phyloP scores from a whole-genome alignment of 2,888 invertebrate genomes.

The Agrochola lychnidis region DNA sequence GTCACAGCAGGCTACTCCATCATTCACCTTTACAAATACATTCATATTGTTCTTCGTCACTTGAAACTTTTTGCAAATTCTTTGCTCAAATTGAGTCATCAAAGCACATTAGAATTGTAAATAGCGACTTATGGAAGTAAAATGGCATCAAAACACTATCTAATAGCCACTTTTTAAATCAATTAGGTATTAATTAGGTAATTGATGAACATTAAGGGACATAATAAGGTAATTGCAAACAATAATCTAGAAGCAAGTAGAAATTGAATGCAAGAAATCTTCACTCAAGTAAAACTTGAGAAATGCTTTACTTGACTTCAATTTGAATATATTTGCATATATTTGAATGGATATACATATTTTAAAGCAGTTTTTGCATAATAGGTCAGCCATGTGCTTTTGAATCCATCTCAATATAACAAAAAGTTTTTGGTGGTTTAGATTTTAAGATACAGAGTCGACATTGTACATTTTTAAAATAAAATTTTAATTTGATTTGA shows the following conservation, averaged over 20 bases:
- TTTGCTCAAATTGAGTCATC: conserved; percentile 49
- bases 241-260: background rate
- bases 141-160: background rate
- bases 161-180: background rate
- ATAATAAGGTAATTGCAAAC: background rate
- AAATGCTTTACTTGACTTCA: background rate
- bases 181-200: background rate
- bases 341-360: background rate
- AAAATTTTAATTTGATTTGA: background rate
- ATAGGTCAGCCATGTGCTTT: background rate
- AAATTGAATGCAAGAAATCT: background rate
- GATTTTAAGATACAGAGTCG: background rate
- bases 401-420: background rate
- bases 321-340: conserved; percentile 4
- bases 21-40: conserved; percentile 35
- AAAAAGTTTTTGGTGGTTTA: background rate
- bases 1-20: conserved; percentile 55
- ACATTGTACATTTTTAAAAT: background rate
- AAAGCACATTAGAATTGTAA: conserved; percentile 3
- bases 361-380: background rate
- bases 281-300: background rate
- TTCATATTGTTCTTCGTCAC: conserved; percentile 37
- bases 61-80: conserved; percentile 24
- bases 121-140: background rate
- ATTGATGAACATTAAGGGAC: background rate